phyloP scores from a whole-genome alignment of 2,113 vertebrate genomes.

The Otis tarda region DNA sequence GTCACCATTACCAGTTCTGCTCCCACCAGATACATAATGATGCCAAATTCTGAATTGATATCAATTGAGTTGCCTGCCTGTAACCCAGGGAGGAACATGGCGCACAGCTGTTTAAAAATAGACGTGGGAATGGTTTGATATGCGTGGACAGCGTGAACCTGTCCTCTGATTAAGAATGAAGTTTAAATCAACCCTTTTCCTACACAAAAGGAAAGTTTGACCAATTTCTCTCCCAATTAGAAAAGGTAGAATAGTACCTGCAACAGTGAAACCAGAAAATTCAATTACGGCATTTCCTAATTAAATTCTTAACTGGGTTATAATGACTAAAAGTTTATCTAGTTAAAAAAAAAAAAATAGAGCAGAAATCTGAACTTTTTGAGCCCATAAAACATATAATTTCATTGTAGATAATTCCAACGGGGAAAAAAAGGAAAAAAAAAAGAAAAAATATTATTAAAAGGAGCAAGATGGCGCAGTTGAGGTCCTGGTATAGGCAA shows the following conservation, averaged over 20 bases:
- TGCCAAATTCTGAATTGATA: neutral
- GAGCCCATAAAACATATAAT: neutral
- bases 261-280: neutral
- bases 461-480: neutral
- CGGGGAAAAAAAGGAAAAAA: too few relatives aligned
- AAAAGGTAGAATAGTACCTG: neutral
- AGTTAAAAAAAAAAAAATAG: neutral
- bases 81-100: neutral
- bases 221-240: neutral
- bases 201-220: neutral
- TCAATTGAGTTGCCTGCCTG: neutral
- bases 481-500: neutral
- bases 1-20: neutral
- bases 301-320: neutral
- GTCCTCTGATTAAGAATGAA: neutral
- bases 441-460: too few relatives aligned
- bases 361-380: neutral
- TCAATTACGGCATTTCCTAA: neutral
- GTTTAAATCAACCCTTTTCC: neutral
- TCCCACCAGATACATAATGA: too few relatives aligned
- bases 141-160: neutral
- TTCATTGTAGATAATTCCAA: neutral
- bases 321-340: neutral
- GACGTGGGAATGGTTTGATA: neutral
- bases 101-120: neutral